These are phyloP conservation scores for Tiliacea citrago DNA, from an alignment of 2,888 invertebrate genomes.

Conservation along the genomic window DNA sequence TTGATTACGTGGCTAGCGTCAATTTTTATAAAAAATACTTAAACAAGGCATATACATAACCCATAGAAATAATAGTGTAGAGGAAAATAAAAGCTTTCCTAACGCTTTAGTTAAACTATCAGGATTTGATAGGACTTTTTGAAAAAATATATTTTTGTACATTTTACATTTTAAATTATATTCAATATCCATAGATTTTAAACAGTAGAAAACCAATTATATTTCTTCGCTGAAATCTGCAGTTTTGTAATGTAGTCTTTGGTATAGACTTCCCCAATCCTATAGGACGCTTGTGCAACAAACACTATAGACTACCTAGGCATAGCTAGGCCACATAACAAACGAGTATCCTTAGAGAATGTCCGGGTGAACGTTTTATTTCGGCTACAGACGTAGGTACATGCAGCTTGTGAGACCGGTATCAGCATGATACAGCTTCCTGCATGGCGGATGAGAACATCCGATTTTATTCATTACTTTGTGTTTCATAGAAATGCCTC, in stretches of 20 bases:
- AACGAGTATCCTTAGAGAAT: conserved; percentile 65
- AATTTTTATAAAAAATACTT: conserved; percentile 29
- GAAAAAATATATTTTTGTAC: conserved; percentile 28
- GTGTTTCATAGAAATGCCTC: conserved; percentile 89
- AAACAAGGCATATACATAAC: conserved; percentile 39
- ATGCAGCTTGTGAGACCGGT: conserved; percentile 83
- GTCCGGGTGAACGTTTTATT: conserved; percentile 58
- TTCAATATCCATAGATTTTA: conserved; percentile 52
- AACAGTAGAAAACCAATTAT: conserved; percentile 54
- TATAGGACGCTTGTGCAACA: conserved; percentile 65
- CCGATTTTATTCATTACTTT: conserved; percentile 87
- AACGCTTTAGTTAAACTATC: conserved; percentile 58
- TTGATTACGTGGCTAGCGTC: conserved; percentile 47
- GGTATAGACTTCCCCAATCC: conserved; percentile 57
- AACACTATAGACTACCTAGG: conserved; percentile 55
- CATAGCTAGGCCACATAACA: conserved; percentile 48
- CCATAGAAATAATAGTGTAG: conserved; percentile 57
- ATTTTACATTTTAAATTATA: conserved; percentile 25
- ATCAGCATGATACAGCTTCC: conserved; percentile 90
- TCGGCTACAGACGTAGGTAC: conserved; percentile 72
- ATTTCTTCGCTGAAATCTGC: conserved; percentile 48
- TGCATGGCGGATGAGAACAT: conserved; percentile 89
- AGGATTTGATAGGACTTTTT: conserved; percentile 33
- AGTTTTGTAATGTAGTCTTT: conserved; percentile 57
- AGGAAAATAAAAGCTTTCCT: conserved; percentile 52